These are phyloP conservation scores for Noctua fimbriata DNA, from an alignment of 2,888 invertebrate genomes.

Conservation along the genomic window DNA sequence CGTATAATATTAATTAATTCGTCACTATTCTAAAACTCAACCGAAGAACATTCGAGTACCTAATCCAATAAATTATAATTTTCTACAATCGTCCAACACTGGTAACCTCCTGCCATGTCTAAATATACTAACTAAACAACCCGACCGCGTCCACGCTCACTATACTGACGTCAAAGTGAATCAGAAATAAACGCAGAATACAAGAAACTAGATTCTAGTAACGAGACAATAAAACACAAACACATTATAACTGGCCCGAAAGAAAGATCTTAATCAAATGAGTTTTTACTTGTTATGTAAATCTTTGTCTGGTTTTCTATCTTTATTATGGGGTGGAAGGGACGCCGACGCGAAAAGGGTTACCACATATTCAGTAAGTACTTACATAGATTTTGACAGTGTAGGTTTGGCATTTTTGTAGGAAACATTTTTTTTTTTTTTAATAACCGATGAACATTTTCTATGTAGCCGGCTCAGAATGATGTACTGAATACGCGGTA, in stretches of 20 bases:
- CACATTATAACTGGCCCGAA: slow-evolving; percentile 5
- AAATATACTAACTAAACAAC: slow-evolving; percentile 61
- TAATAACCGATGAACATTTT: no score
- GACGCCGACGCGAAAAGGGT: no score
- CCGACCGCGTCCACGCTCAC: slow-evolving; percentile 42
- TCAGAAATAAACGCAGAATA: slow-evolving; percentile 62
- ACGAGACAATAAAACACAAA: slow-evolving; percentile 37
- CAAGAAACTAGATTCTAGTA: slow-evolving; percentile 44
- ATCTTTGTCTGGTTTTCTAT: slow-evolving; percentile 5
- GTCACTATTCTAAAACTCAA: neutral
- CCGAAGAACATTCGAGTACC: neutral
- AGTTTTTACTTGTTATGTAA: neutral
- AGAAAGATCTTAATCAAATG: slow-evolving; percentile 9
- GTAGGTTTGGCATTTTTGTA: no score
- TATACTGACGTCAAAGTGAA: slow-evolving; percentile 57
- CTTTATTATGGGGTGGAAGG: neutral
- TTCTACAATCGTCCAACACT: slow-evolving; percentile 4
- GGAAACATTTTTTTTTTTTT: no score
- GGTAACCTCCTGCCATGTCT: slow-evolving; percentile 49
- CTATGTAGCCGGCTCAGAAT: no score
- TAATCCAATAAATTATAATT: neutral
- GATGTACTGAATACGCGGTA: no score
- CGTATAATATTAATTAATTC: neutral
- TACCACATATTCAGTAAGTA: no score
- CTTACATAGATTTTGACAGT: no score